Evolutionary conservation across 92 coral and sea anemone genomes (phyloP).

Genomic region (Epizoanthus scotinus): DNA sequence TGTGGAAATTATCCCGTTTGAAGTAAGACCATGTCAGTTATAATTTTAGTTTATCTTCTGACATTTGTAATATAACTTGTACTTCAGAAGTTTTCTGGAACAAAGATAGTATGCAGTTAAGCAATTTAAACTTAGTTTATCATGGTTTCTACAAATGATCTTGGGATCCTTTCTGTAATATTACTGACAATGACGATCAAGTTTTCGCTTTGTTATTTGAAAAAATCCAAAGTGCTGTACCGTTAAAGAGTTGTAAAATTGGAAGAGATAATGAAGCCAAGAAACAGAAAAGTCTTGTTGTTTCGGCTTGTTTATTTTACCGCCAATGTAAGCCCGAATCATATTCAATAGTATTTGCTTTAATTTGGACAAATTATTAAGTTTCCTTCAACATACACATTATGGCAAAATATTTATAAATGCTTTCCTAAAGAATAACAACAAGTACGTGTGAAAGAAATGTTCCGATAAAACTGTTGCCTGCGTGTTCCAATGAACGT

Average conservation of each 20-base stretch:
- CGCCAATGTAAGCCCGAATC: neutral
- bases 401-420: neutral
- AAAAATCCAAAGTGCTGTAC: neutral
- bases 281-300: neutral
- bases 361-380: slow-evolving; percentile 14
- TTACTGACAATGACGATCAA: no score
- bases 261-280: neutral
- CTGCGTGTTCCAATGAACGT: neutral
- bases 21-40: neutral
- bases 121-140: no score
- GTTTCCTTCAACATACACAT: neutral
- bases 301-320: slow-evolving; percentile 1
- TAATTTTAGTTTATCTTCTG: neutral
- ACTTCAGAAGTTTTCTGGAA: neutral
- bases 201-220: neutral
- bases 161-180: no score
- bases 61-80: neutral
- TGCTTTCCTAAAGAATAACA: neutral
- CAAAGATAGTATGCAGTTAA: no score
- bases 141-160: no score
- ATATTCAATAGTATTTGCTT: no score
- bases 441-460: neutral
- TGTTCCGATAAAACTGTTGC: neutral
- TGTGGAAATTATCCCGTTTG: slow-evolving; percentile 7
- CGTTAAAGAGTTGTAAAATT: neutral